Evolutionary conservation across 1,140 invertebrate genomes (phyloP), one percentile per base, ranked within the genome.

Genomic region (Muscidifurax raptorellus): DNA sequence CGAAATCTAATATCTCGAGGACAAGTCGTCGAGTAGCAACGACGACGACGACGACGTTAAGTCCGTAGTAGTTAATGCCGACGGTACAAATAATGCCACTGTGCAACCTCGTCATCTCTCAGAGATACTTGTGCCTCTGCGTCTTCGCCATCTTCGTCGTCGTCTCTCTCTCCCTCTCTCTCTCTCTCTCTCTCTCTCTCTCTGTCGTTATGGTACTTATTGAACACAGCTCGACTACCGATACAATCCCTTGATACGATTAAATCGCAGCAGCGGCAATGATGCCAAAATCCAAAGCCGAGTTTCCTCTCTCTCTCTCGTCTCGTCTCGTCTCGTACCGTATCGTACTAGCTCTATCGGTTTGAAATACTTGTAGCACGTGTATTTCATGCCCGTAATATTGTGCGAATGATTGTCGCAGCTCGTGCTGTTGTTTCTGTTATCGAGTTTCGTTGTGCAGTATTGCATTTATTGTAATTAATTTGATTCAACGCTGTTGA

Each of bases 121-220:
- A 9, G 36, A 80, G 30, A 40, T 52, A 25, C 25, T 80, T 27
- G 7, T 40, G 15, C n/a, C 15, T 71, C 52, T 22, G 32, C 22
- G 18, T 47, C 75, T 22, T 27, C 69, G 67, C 25, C 28, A 25
- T 25, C 13, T 30, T 59, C 27, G 25, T 80, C 59, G 76, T 80
- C 72, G 25, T 80, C 77, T 67, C 66, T 67, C 66, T 67, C n/a
- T 18, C 66, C 12, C n/a, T 25, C 66, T 25, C n/a, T 25, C 13
- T 25, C 66, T 18, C n/a, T 25, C 36, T 72, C 69, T 71, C 32
- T 75, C 69, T 80, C 52, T 64, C 47, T 76, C 30, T 52, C 59
- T 81, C 18, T 74, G 25, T 30, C 77, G 27, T 25, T 69, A 81
- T 86, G 78, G 75, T 86, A 81, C 86, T 87, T 87, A 69, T 81